Evolutionary conservation across 2,113 vertebrate genomes (phyloP).

Genomic region (Colinus virginianus): DNA sequence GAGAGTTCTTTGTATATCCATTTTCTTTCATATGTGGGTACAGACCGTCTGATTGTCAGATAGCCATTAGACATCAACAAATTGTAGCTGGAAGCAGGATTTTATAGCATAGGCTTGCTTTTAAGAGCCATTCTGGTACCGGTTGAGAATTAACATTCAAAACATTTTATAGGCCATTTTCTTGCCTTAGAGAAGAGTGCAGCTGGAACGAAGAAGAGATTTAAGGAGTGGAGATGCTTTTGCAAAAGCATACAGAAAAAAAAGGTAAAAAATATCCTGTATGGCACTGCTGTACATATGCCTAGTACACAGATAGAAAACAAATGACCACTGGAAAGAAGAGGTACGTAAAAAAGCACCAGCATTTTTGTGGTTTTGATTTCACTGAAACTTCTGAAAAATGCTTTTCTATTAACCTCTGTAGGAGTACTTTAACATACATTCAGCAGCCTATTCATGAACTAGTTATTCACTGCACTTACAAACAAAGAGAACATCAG

Average conservation of each 20-base stretch:
- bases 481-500: neutral
- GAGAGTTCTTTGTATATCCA: constrained; percentile 24
- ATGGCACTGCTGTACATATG: neutral
- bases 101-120: constrained; percentile 58
- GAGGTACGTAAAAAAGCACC: neutral
- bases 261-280: neutral
- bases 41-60: constrained; percentile 42
- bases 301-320: neutral
- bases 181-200: constrained; percentile 55
- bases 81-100: constrained; percentile 73
- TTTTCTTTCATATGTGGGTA: constrained; percentile 16
- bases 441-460: neutral
- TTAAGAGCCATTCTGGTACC: constrained; percentile 55
- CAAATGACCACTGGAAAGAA: neutral
- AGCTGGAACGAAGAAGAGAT: constrained; percentile 32
- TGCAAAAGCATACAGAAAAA: neutral
- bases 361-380: neutral
- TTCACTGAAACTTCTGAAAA: constrained; percentile 8
- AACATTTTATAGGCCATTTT: constrained; percentile 51
- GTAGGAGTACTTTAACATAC: neutral
- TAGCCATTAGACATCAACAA: constrained; percentile 62
- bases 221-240: constrained; percentile 1
- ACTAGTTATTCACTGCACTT: neutral
- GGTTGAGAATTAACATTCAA: constrained; percentile 51
- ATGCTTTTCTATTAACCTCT: neutral